Conservation (phyloP, 2,797 vertebrate genomes). For the Brachyrhaphis roseni region DNA sequence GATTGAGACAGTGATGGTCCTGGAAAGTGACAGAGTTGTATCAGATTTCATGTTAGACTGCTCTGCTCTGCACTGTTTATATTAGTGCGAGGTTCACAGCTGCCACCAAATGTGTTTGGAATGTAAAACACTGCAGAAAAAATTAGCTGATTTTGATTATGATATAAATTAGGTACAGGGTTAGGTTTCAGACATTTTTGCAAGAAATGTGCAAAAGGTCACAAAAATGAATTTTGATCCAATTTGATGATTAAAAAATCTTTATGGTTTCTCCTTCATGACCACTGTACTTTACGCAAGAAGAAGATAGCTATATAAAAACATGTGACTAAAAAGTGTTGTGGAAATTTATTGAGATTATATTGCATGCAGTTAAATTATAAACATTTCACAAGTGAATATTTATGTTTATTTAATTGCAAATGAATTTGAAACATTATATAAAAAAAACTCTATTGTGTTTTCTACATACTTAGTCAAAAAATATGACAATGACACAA, state of each 20-base stretch:
- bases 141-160: background rate
- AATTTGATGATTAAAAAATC: background rate
- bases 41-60: background rate
- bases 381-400: background rate
- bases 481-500: background rate
- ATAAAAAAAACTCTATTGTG: background rate
- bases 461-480: background rate
- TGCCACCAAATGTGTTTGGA: background rate
- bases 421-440: background rate
- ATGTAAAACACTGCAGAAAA: background rate
- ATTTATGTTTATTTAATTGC: background rate
- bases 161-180: background rate
- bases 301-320: background rate
- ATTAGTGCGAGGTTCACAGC: background rate
- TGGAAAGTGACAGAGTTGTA: background rate
- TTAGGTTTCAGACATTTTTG: background rate
- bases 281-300: background rate
- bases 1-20: background rate
- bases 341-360: background rate
- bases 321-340: background rate
- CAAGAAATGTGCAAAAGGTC: constrained; percentile 6
- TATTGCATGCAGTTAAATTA: background rate
- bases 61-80: background rate
- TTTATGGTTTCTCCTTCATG: background rate
- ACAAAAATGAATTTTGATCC: background rate